A percentile compares a stretch with the other conserved stretches of the same genome.
These are phyloP conservation scores for Chrysopilus asiliformis DNA, from an alignment of 2,888 invertebrate genomes.

Conservation along the genomic window DNA sequence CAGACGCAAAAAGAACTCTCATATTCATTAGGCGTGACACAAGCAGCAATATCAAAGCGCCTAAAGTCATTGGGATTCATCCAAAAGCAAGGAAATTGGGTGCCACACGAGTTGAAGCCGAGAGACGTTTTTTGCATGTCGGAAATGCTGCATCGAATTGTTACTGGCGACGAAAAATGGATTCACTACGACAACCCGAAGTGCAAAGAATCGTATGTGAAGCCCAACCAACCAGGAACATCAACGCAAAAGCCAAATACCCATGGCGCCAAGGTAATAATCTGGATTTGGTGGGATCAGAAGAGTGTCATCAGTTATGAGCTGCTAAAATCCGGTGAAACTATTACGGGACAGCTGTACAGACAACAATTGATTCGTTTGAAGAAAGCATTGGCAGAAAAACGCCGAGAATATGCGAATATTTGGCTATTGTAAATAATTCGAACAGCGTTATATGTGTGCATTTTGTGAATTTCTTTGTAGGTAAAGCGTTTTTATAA, in stretches of 20 bases:
- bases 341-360: slow-evolving; percentile 4
- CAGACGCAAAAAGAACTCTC: slow-evolving; percentile 14
- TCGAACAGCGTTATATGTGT: no score
- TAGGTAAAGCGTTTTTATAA: no score
- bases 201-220: slow-evolving; percentile 8
- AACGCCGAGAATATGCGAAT: background rate
- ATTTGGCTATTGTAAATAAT: no score
- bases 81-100: slow-evolving; percentile 12
- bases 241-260: slow-evolving; percentile 10
- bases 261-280: slow-evolving; percentile 8
- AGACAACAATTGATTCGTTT: slow-evolving; percentile 7
- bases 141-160: slow-evolving; percentile 7
- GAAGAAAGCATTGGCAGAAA: background rate
- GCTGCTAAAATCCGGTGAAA: slow-evolving; percentile 8
- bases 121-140: slow-evolving; percentile 10
- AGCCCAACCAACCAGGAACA: slow-evolving; percentile 4
- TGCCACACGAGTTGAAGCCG: no score
- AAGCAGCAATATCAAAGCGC: slow-evolving; percentile 9
- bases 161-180: no score
- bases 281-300: slow-evolving; percentile 11
- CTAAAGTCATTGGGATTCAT: slow-evolving; percentile 3
- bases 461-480: no score
- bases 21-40: slow-evolving; percentile 8
- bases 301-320: slow-evolving; percentile 7
- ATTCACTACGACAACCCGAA: no score